A percentile compares a stretch with the other conserved stretches of the same genome.
Conservation (phyloP, 2,113 vertebrate genomes). For the Corapipo altera region DNA sequence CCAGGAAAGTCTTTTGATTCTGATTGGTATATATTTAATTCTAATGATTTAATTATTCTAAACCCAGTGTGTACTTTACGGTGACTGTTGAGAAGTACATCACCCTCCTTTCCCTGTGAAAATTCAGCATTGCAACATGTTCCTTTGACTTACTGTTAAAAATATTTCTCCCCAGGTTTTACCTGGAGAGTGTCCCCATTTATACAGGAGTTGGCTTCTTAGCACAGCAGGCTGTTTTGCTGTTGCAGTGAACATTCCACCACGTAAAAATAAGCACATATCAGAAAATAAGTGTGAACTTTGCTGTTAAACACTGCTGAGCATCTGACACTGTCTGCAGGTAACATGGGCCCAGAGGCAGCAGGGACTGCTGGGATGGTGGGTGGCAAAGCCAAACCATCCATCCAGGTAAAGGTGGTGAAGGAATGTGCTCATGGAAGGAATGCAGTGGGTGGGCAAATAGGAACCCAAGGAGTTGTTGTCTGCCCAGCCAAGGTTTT, state of each 20-base stretch:
- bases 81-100: neutral
- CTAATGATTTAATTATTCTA: neutral
- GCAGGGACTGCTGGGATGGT: neutral
- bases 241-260: neutral
- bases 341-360: accelerated
- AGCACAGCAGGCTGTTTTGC: neutral
- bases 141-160: neutral
- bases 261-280: accelerated
- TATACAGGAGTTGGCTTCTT: neutral
- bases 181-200: neutral
- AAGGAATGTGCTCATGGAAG: accelerated
- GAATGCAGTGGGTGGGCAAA: neutral
- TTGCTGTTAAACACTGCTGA: neutral
- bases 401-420: accelerated
- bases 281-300: neutral
- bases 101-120: neutral
- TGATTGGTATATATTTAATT: neutral
- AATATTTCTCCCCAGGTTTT: neutral
- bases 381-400: accelerated
- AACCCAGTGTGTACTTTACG: neutral
- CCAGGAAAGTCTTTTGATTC: neutral
- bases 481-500: neutral
- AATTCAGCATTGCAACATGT: neutral
- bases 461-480: accelerated
- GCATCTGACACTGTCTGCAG: accelerated